These are phyloP conservation scores for Muricea muricata DNA, from an alignment of 92 coral and sea anemone genomes.

Conservation along the genomic window DNA sequence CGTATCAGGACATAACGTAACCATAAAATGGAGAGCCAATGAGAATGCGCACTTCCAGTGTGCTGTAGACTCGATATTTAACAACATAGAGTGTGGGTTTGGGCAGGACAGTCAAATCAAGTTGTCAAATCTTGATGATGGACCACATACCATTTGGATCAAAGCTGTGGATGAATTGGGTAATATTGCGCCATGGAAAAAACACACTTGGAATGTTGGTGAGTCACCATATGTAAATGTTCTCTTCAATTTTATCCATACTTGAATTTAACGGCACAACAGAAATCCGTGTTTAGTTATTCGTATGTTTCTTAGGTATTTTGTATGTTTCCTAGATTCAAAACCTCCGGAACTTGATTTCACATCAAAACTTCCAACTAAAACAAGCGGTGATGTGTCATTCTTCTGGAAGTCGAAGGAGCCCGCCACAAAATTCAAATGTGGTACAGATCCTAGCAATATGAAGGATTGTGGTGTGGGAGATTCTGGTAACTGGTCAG, in stretches of 20 bases:
- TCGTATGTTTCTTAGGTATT: too few species aligned
- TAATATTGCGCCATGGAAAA: constrained; percentile 77
- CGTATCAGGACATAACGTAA: constrained; percentile 38
- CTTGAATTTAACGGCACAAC: too few species aligned
- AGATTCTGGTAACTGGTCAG: constrained; percentile 1
- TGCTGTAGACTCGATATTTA: constrained; percentile 69
- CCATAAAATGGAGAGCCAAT: constrained; percentile 73
- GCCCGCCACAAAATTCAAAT: background rate
- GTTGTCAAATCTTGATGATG: constrained; percentile 70
- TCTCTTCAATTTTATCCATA: too few species aligned
- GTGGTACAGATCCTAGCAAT: background rate
- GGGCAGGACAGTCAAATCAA: constrained; percentile 58
- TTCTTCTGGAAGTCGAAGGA: constrained; percentile 22
- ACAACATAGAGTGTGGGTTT: constrained; percentile 50
- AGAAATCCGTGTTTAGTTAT: too few species aligned
- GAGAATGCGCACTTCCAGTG: constrained; percentile 74
- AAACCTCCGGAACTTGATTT: constrained; percentile 20
- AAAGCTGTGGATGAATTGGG: constrained; percentile 80
- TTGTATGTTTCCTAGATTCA: constrained; percentile 3
- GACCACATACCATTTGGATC: constrained; percentile 73
- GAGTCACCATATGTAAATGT: constrained; percentile 23
- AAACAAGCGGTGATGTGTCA: background rate
- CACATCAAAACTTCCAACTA: background rate
- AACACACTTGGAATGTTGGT: constrained; percentile 88
- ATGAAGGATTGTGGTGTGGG: constrained; percentile 11